Base-by-base conservation (phyloP, 2,113 vertebrate genomes). In the Centropus unirufus region DNA sequence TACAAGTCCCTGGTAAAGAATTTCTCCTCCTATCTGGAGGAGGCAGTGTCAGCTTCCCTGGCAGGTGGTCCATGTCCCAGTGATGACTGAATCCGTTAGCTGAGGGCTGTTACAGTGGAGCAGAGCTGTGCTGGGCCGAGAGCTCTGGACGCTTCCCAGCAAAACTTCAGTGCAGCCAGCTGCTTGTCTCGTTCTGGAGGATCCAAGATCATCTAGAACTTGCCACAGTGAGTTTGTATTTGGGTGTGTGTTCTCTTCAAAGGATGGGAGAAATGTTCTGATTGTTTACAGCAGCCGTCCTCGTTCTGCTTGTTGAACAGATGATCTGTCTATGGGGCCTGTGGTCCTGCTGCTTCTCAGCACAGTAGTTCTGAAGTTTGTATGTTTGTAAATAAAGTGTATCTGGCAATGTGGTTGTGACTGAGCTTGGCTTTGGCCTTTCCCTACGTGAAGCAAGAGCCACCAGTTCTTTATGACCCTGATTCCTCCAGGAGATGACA, bases 331-430 rank as follows among this genome's bases (percentile, higher is more conserved):
- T 77, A 68, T 82, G 80, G 96, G 90, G 76, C 96, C 93, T 89
- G 64, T 93, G 93, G 94, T 94, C 95, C 88, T 70, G 17, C 7
- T 86, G 47, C 36, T 81, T 96, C 83, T 52, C 68, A 78, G 79
- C 77, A 52, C 3, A 1, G 29, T n/a, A 10, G 20, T 70, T 85
- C 59, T 78, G 19, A 63, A 39, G 22, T 59, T 89, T 90, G 22
- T 90, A 27, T 78, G 39, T 88, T 88, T 90, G 73, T 92, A 90
- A 94, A 96, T 97, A 94, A 96, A 97, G 5, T 51, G 86, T 36
- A n/a, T 67, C 66, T 88, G 49, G 9, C 29, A 17, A 6, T 18
- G 23, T 74, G 36, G 3, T 76, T 89, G 62, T 85, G 57, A 11
- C 34, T 76, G 66, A 90, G 29, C 36, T 54, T 62, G 42, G 19